Conservation (phyloP, 2,113 vertebrate genomes). For the Globicephala melas region DNA sequence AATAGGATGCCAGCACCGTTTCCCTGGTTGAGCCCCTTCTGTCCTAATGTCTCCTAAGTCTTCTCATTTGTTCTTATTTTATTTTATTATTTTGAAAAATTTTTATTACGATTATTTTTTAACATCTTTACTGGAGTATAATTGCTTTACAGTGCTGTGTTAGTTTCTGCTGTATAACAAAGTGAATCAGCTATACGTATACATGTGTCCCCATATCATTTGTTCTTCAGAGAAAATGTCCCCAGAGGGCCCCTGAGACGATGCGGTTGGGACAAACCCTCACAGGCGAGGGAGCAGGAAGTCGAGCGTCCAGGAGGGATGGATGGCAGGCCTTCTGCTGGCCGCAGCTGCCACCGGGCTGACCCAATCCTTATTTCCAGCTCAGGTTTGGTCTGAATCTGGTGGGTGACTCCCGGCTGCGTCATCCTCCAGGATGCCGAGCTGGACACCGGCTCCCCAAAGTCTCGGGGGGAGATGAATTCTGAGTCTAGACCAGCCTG, state of each 20-base stretch:
- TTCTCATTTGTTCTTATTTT: background rate
- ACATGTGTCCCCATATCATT: background rate
- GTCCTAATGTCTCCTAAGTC: background rate
- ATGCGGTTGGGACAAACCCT: background rate
- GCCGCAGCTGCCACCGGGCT: background rate
- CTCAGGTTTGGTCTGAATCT: background rate
- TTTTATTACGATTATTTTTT: too few relatives aligned
- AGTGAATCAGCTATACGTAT: too few relatives aligned
- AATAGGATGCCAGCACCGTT: background rate
- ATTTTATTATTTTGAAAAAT: too few relatives aligned
- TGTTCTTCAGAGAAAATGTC: background rate
- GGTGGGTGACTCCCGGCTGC: background rate
- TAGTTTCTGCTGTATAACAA: too few relatives aligned
- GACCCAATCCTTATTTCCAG: background rate
- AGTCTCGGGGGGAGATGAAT: background rate
- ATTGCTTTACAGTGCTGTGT: too few relatives aligned
- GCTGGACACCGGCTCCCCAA: background rate
- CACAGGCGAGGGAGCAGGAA: background rate
- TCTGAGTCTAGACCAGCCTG: background rate
- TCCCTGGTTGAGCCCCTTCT: background rate
- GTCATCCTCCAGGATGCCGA: background rate
- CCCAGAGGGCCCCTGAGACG: background rate
- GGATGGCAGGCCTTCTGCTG: background rate
- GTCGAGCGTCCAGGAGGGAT: background rate
- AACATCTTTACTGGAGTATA: too few relatives aligned